Base-by-base conservation (phyloP, 2,888 invertebrate species). In the Sclerodermus sp. region DNA sequence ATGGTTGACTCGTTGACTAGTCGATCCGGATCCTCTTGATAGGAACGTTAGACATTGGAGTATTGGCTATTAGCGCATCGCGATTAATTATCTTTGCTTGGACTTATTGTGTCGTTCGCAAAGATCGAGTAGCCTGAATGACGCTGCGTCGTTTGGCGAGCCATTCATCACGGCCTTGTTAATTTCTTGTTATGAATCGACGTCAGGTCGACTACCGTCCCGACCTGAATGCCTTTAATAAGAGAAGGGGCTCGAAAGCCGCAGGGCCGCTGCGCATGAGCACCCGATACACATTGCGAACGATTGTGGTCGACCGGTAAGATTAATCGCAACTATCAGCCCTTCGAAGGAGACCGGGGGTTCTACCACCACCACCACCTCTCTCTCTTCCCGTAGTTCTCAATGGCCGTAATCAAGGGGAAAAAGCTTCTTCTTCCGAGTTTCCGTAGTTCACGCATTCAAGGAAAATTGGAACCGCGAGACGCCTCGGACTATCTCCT, bases 301-400 rank as follows among this genome's bases (percentile, higher is more conserved):
- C 61, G 62, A 65, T 64, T 67, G 66, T 65, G 64, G 66, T 52
- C 57, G 48, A 46, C 55, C 18, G 58, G 39, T 43, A 53, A 66
- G 68, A 70, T 68, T 70, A 68, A 70, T 70, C 65, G 62, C 60
- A 51, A 53, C 64, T 57, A 60, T 66, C 59, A 58, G 50, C 57
- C 52, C 57, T 42, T 5, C 43, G 47, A 46, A 47, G 47, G 17
- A 23, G 23, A 36, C 40, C 51, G 50, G 13, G 46, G 40, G 49
- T 50, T 57, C 55, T 60, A 49, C 50, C 42, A 34, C 48, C 36
- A 50, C 44, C 55, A 23, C 4, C 3, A 8, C 8, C 23, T 23
- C 8, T 23, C 23, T 23, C 23, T 23, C 23, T 23, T 8, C 8
- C 23, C n/a, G n/a, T n/a, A n/a, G n/a, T n/a, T 23, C 39, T 58